These are phyloP conservation scores for Todus mexicanus DNA, from an alignment of 2,797 vertebrate genomes.

Conservation along the genomic window DNA sequence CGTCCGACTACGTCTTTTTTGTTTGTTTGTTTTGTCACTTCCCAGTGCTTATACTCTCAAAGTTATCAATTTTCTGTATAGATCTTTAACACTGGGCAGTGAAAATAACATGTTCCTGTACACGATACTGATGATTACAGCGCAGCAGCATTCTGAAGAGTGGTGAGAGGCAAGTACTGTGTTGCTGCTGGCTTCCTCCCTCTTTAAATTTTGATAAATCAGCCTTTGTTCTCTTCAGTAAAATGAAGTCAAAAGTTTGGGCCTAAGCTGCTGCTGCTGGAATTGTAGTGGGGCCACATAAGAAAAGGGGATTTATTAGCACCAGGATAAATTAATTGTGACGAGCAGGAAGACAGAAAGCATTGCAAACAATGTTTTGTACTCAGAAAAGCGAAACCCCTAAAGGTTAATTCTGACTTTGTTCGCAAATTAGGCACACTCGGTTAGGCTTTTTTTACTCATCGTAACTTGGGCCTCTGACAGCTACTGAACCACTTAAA, in stretches of 20 bases:
- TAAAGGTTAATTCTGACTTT: constrained; percentile 58
- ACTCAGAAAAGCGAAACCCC: neutral
- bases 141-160: neutral
- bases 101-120: neutral
- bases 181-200: neutral
- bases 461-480: neutral
- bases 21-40: too few species aligned
- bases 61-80: neutral
- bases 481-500: constrained; percentile 23
- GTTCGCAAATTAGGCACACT: constrained; percentile 55
- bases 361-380: constrained; percentile 37
- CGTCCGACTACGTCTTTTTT: neutral
- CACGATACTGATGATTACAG: neutral
- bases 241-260: constrained; percentile 30
- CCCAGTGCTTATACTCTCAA: neutral
- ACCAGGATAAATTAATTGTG: constrained; percentile 31
- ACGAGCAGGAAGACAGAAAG: neutral
- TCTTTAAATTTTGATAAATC: constrained; percentile 18
- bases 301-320: constrained; percentile 36
- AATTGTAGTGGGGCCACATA: neutral
- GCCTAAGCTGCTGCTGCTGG: neutral
- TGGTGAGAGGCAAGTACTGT: neutral
- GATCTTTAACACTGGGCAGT: neutral
- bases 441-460: neutral
- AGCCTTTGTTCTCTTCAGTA: constrained; percentile 7